Conservation (phyloP, 2,888 invertebrate genomes). For the Neria commutata region DNA sequence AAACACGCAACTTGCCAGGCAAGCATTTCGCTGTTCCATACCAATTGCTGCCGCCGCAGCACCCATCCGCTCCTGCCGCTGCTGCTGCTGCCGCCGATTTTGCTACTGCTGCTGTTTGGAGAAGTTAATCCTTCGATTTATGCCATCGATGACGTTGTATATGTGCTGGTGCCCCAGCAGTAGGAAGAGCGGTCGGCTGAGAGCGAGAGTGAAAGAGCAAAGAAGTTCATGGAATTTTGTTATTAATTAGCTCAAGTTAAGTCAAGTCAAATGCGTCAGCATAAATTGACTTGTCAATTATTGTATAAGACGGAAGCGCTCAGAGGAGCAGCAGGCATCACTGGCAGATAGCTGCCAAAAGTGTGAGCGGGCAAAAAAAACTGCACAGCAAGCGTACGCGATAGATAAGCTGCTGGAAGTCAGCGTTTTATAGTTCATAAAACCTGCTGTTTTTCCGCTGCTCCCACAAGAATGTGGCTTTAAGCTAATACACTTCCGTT, state of each 20-base stretch:
- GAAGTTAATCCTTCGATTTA: constrained; percentile 15
- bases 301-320: constrained; percentile 10
- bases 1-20: constrained; percentile 8
- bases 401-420: neutral
- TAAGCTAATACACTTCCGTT: too few relatives aligned
- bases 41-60: neutral
- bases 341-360: too few relatives aligned
- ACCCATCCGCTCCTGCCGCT: neutral
- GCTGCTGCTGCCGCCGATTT: neutral
- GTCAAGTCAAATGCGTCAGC: constrained; percentile 26
- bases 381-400: neutral
- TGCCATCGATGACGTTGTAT: constrained; percentile 2
- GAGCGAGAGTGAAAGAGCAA: neutral
- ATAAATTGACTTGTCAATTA: constrained; percentile 14
- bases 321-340: constrained; percentile 14
- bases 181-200: too few relatives aligned
- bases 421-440: neutral
- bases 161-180: too few relatives aligned
- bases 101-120: neutral
- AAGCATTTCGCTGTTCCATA: neutral
- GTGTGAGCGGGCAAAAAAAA: constrained; percentile 3
- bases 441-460: neutral
- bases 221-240: too few relatives aligned
- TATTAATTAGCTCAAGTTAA: constrained; percentile 23
- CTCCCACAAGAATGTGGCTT: too few relatives aligned